Evolutionary conservation across 2,113 vertebrate species (phyloP), one percentile per base, ranked within the genome.

Genomic region (Poecilia latipinna): DNA sequence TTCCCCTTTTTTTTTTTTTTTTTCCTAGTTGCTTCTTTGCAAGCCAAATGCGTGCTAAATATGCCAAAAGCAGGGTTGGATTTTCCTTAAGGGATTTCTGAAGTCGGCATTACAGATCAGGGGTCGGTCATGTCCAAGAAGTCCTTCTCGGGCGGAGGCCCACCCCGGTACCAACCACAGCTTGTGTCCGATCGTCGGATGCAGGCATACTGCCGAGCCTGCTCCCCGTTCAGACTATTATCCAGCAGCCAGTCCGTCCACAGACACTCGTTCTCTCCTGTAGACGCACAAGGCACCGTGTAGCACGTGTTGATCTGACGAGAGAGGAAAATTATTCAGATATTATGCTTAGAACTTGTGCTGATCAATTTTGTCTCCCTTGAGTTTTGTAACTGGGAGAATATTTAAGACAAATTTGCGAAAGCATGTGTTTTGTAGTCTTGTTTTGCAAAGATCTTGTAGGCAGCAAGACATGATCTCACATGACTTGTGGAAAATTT

Each of bases 161-260:
- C 94, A 3, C 93, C 95, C 13, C 92, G 86, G 90, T 96, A 96
- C 97, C 97, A 99, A 92, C 93, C 95, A 80, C 97, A 99, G 78
- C 93, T 94, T 65, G 95, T 96, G 12, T 97, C 95, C 0, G 87
- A 95, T 65, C 93, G 91, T 83, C 95, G 96, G 89, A 96, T 95
- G 65, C 97, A 98, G 89, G 96, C 95, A 0, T 95, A 96, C 78
- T 98, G 94, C 67, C 95, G 92, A 65, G 96, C 95, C 89, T 97
- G 96, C 73, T 96, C 93, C 42, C 96, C 96, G 0, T 95, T 95
- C 19, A 96, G 92, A 74, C 91, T 95, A 83, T 93, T 87, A 83
- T 96, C 96, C 78, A 95, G 79, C 80, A 97, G 91, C 96, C 96
- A 96, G 90, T 97, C 96, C 11, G 95, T 97, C 97, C 97, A 98